Conservation (phyloP, 2,888 invertebrate species). For the Acleris emargana region DNA sequence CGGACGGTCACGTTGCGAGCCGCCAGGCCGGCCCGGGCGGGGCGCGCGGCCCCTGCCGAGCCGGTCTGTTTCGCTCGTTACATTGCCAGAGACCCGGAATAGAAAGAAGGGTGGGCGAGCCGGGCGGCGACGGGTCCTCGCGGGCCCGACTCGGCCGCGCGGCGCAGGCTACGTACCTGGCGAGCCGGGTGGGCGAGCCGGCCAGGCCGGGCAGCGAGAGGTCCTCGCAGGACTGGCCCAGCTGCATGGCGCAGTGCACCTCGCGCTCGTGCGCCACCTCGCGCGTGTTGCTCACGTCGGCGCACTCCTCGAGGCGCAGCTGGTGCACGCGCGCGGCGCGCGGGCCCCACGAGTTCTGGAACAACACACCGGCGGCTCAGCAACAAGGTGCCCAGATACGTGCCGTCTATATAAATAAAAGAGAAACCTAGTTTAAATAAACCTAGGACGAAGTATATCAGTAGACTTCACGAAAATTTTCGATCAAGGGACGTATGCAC, state of each 20-base stretch:
- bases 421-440: no score
- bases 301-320: conserved; percentile 93
- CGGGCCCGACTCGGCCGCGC: conserved; percentile 98
- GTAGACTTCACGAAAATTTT: no score
- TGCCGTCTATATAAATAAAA: no score
- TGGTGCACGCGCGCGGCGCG: conserved; percentile 94
- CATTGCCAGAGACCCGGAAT: no score
- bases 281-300: conserved; percentile 90
- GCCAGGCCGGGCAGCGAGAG: conserved; percentile 86
- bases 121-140: conserved; percentile 91
- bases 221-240: conserved; percentile 97
- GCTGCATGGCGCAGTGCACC: conserved; percentile 95
- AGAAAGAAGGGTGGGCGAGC: conserved; percentile 85
- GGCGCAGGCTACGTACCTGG: conserved; percentile 83
- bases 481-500: no score
- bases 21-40: no score
- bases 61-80: no score
- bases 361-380: not conserved
- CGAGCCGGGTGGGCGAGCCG: conserved; percentile 78
- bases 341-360: conserved; percentile 83
- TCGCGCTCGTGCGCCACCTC: conserved; percentile 97
- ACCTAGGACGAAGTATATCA: no score
- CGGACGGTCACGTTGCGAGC: not conserved
- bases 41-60: no score
- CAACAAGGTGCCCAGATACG: no score